Base-by-base conservation (phyloP, 92 coral and sea anemone species). In the Palythoa grandiflora region DNA sequence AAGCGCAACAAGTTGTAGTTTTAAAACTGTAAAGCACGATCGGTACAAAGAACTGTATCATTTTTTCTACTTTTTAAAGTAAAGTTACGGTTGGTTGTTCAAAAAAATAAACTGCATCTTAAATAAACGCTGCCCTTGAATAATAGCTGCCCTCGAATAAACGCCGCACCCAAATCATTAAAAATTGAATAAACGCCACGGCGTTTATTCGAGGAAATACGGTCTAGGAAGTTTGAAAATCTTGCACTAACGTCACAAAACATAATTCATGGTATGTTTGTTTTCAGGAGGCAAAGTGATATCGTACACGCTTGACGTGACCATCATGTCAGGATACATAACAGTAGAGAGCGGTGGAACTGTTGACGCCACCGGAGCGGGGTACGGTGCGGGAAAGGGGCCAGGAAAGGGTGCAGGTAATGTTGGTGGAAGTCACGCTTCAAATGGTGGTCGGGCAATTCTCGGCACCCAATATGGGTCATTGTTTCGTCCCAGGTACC, bases 391-490 rank as follows among this genome's bases (percentile, higher is more conserved):
- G 15, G 86, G 86, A 13, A 90, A 88, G 77, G 94, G 94, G 2
- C 94, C 94, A 73, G 94, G 94, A 53, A 79, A 84, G 57, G 94
- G 94, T 19, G 17, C 90, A 36, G 91, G 92, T 39, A 65, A 77
- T 10, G 79, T 80, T 10, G 94, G 94, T 17, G 94, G 92, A 40
- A 88, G 92, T 28, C 90, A 92, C 65, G 94, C 88, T 0, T 92
- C 94, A 38, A 79, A 54, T 21, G 94, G 94, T 79, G 94, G 94
- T 51, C 86, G 61, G 38, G 92, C 92, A 20, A 15, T 66, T 6
- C 9, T 37, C 19, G 87, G 83, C 21, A 92, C 77, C 88, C 84
- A 92, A 19, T 89, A 92, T 70, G 94, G 89, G 44, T 92, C 94
- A 35, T 38, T 92, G 16, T 92, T 40, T 71, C 50, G 72, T 51